phyloP scores from a whole-genome alignment of 2,797 vertebrate species.

The Emys orbicularis region DNA sequence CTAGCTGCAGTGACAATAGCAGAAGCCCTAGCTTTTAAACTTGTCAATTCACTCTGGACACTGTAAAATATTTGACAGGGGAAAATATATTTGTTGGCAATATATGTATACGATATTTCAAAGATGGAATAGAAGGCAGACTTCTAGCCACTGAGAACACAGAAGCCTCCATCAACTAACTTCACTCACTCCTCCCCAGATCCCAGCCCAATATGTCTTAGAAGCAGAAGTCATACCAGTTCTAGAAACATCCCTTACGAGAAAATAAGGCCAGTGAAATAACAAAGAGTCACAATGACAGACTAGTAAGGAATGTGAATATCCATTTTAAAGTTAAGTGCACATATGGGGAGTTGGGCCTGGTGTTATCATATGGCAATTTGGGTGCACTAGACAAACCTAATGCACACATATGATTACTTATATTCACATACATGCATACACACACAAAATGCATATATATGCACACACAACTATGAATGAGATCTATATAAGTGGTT shows the following conservation, averaged over 20 bases:
- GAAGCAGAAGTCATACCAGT: neutral
- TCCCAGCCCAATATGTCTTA: neutral
- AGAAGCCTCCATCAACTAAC: neutral
- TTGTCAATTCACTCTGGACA: neutral
- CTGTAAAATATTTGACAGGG: neutral
- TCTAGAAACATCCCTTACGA: neutral
- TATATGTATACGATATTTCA: neutral
- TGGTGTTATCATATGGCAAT: neutral
- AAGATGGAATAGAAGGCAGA: neutral
- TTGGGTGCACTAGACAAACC: neutral
- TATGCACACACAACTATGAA: neutral
- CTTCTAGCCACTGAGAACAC: neutral
- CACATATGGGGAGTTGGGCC: neutral
- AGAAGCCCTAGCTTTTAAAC: neutral
- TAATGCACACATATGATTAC: accelerated
- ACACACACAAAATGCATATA: neutral
- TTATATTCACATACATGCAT: accelerated
- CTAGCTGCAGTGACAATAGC: neutral
- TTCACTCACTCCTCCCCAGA: neutral
- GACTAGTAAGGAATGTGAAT: neutral
- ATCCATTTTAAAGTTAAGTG: neutral
- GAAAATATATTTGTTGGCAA: neutral
- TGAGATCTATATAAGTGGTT: neutral
- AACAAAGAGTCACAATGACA: neutral
- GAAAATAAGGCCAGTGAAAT: neutral